Conservation (phyloP, 2,888 invertebrate species). For the Galerucella pusilla region DNA sequence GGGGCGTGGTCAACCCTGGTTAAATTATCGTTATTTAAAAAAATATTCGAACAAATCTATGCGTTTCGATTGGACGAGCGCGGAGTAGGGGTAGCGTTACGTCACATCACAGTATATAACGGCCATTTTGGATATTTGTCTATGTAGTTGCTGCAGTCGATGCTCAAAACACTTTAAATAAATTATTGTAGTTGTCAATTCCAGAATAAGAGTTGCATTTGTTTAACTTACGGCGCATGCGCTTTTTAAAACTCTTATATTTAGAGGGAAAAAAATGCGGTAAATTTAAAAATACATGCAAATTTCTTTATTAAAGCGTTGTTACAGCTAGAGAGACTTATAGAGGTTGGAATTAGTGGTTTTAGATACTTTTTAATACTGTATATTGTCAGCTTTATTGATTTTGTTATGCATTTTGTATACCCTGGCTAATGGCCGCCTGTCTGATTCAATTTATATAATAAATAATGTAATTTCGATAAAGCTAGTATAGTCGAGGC, state of each 20-base stretch:
- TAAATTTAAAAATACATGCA: conserved; percentile 45
- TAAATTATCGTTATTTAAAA: conserved; percentile 47
- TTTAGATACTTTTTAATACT: not conserved
- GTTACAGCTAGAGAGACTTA: conserved; percentile 17
- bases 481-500: not conserved
- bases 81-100: conserved; percentile 47
- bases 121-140: conserved; percentile 51
- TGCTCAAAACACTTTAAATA: conserved; percentile 47
- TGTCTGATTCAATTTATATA: not conserved
- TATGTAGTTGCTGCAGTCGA: conserved; percentile 44
- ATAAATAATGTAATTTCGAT: not conserved
- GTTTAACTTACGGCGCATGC: conserved; percentile 29
- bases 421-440: not conserved
- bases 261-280: conserved; percentile 21
- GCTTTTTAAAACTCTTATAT: not conserved
- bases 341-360: not conserved
- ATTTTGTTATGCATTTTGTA: conserved; percentile 8
- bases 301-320: conserved; percentile 23
- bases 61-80: conserved; percentile 47
- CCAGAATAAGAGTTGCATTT: conserved; percentile 43
- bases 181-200: conserved; percentile 46
- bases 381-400: not conserved
- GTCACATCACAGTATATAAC: conserved; percentile 48
- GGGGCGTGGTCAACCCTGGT: conserved; percentile 45
- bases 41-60: conserved; percentile 43